These are phyloP conservation scores for Malurus alboscapulatus DNA, from an alignment of 2,113 vertebrate species.

Conservation along the genomic window DNA sequence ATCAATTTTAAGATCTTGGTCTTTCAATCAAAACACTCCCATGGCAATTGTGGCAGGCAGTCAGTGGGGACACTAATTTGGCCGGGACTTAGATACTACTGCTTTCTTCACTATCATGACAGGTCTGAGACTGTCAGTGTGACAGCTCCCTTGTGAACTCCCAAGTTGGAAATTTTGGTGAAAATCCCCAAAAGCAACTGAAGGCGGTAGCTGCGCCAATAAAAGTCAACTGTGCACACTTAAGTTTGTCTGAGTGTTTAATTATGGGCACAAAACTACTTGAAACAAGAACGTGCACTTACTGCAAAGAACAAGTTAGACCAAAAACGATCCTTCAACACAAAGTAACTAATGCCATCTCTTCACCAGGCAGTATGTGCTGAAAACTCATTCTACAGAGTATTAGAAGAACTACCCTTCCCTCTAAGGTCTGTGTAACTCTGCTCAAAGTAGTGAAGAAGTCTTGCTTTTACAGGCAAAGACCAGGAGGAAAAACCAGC, in stretches of 20 bases:
- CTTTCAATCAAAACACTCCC: background rate
- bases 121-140: background rate
- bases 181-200: background rate
- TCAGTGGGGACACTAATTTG: background rate
- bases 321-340: background rate
- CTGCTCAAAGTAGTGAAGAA: background rate
- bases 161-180: background rate
- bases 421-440: background rate
- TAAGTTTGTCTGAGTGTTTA: background rate
- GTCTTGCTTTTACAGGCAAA: background rate
- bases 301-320: background rate
- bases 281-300: background rate
- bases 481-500: background rate
- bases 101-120: background rate
- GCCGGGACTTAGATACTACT: background rate
- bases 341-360: background rate
- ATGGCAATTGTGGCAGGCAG: background rate
- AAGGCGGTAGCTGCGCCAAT: background rate
- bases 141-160: constrained; percentile 1
- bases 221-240: background rate
- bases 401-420: background rate
- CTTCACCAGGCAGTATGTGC: background rate
- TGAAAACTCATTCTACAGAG: background rate
- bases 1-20: background rate
- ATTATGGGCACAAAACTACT: background rate